Evolutionary conservation across 2,797 vertebrate genomes (phyloP).

Genomic region (Phoxinus dragarum): DNA sequence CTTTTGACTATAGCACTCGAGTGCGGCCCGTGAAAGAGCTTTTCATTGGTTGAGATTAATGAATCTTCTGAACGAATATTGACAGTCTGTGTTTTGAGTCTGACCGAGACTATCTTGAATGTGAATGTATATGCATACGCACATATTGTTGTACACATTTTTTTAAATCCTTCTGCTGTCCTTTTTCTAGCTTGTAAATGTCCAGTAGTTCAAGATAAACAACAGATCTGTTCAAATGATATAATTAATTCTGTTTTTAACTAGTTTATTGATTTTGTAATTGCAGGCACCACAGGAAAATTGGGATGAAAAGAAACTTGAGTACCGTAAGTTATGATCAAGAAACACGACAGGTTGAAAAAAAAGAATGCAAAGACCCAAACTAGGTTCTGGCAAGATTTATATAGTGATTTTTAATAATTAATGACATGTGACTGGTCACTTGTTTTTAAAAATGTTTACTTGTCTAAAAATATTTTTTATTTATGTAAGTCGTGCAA

Average conservation of each 20-base stretch:
- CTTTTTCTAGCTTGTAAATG: too few relatives aligned
- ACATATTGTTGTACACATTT: too few relatives aligned
- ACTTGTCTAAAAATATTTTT: neutral
- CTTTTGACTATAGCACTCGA: neutral
- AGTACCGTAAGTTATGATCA: conserved; percentile 89
- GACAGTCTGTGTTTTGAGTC: neutral
- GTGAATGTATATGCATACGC: too few relatives aligned
- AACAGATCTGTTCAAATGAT: too few relatives aligned
- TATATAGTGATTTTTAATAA: too few relatives aligned
- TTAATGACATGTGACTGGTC: neutral
- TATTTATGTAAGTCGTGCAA: too few relatives aligned
- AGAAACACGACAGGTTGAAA: conserved; percentile 96
- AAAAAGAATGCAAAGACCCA: conserved; percentile 95
- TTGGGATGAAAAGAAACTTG: conserved; percentile 98
- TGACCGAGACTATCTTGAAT: too few relatives aligned
- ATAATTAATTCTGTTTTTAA: too few relatives aligned
- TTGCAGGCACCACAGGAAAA: conserved; percentile 87
- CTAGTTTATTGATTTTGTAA: neutral
- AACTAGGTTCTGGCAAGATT: conserved; percentile 70
- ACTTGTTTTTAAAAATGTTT: neutral
- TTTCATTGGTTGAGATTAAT: too few relatives aligned
- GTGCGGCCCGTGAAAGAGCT: neutral
- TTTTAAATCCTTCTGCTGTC: too few relatives aligned
- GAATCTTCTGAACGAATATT: neutral
- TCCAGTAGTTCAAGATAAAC: too few relatives aligned